Evolutionary conservation across 2,888 invertebrate species (phyloP).

Genomic region (Eristalis tenax): DNA sequence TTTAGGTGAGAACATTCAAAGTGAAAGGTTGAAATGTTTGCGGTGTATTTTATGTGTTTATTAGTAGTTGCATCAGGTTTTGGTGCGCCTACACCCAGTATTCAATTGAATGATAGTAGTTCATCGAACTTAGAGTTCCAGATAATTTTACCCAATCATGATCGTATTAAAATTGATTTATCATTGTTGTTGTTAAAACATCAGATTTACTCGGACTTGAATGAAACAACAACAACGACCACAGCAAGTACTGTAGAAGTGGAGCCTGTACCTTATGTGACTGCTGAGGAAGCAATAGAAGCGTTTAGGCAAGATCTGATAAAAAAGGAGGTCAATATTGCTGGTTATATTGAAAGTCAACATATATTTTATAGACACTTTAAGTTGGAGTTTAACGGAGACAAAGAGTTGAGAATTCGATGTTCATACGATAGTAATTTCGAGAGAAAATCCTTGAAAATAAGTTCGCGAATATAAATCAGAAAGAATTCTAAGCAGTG

Average conservation of each 20-base stretch:
- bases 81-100: not conserved
- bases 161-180: not conserved
- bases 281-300: not conserved
- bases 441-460: not conserved
- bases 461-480: not conserved
- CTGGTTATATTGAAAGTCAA: slow-evolving; percentile 3
- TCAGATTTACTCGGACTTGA: not conserved
- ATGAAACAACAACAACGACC: too few relatives aligned
- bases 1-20: not conserved
- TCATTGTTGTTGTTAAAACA: not conserved
- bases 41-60: not conserved
- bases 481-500: too few relatives aligned
- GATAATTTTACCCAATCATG: not conserved
- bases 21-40: not conserved
- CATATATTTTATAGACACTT: not conserved
- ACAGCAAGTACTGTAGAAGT: too few relatives aligned
- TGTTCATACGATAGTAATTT: not conserved
- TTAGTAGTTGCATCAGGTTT: not conserved
- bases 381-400: not conserved
- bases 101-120: slow-evolving; percentile 4
- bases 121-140: not conserved
- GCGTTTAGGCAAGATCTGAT: not conserved
- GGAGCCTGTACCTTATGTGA: not conserved
- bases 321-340: not conserved
- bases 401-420: not conserved